Evolutionary conservation across 2,113 vertebrate genomes (phyloP).

Genomic region (Mus musculus): DNA sequence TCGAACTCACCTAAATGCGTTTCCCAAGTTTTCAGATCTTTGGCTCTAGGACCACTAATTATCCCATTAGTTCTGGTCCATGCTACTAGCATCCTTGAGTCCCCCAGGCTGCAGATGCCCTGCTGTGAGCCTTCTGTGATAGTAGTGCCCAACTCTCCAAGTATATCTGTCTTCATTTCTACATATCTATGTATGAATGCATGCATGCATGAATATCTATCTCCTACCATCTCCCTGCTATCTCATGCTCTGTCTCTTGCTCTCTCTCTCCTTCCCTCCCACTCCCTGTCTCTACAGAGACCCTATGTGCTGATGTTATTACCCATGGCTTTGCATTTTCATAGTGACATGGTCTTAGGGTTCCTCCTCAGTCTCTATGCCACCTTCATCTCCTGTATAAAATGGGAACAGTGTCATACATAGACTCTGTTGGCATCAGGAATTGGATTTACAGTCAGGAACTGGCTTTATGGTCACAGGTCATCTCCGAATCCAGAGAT

Average conservation of each 20-base stretch:
- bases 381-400: not conserved
- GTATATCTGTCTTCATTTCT: not conserved
- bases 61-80: too few relatives aligned
- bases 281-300: not conserved
- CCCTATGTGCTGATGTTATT: not conserved
- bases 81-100: too few relatives aligned
- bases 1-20: too few relatives aligned
- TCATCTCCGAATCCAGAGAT: too few relatives aligned
- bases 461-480: too few relatives aligned
- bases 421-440: not conserved
- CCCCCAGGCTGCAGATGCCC: too few relatives aligned
- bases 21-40: not conserved
- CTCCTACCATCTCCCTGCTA: not conserved
- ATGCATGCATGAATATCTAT: not conserved
- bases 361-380: not conserved
- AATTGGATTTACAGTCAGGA: too few relatives aligned
- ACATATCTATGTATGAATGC: not conserved
- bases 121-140: not conserved
- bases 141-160: too few relatives aligned
- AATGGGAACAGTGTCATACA: not conserved
- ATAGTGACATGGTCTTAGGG: accelerated
- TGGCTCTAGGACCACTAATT: too few relatives aligned
- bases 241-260: not conserved
- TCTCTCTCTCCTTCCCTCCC: not conserved
- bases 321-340: not conserved